Base-by-base conservation (phyloP, 2,797 vertebrate species). In the Helicolenus hilgendorfi region DNA sequence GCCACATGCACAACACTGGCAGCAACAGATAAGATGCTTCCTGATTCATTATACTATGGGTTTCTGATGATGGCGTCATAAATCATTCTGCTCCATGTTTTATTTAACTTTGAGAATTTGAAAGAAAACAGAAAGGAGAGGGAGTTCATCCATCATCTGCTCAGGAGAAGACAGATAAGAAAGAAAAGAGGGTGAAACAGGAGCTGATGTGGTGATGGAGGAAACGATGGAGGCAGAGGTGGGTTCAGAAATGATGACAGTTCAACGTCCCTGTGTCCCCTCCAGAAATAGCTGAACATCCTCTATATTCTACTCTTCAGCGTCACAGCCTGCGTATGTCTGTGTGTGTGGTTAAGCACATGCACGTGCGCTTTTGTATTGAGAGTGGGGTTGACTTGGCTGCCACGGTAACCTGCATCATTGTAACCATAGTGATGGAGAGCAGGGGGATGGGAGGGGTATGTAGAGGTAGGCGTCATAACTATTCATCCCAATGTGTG, bases 331-430 rank as follows among this genome's bases (percentile, higher is more conserved):
- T 92, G 88, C 80, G 88, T 85, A 79, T 33, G 72, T 72, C 31
- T 68, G 7, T 62, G 73, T 75, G 41, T 72, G 62, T 9, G 67
- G 33, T 29, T 62, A 63, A 83, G 56, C 63, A 72, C 58, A n/a
- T 72, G 92, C 87, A 92, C 79, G 80, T 89, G 88, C 14, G 24
- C 41, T 74, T 93, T 79, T 86, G 56, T 89, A 27, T 49, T 56
- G 55, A 73, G 86, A 72, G 82, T 65, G 75, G 38, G 87, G 72
- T 55, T 87, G 68, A 89, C 83, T 92, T 78, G 72, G 92, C 92
- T 95, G 92, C 93, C 88, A 96, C 78, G 83, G 93, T 95, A 95
- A 96, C 94, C 90, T 90, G 94, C 95, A 97, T 96, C 94, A 94
- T 85, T 72, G 95, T 96, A 92, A 89, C 96, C 94, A 96, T 96